Conservation (phyloP, 1,140 invertebrate genomes). For the Cydia splendana region DNA sequence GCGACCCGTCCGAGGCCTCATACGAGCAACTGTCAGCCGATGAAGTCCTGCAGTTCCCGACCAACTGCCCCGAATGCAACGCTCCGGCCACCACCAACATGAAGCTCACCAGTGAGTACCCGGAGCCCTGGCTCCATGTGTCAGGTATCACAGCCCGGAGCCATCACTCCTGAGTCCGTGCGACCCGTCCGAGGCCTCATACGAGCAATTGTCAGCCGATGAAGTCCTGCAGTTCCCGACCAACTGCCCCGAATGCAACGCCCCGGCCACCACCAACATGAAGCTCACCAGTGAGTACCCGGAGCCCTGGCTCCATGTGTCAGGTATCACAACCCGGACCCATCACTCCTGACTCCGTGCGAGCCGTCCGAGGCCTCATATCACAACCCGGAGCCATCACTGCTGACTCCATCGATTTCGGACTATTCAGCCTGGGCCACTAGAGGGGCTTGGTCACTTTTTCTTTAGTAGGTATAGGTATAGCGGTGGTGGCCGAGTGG, state of each 20-base stretch:
- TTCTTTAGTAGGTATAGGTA: too few relatives aligned
- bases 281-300: constrained; percentile 88
- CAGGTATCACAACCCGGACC: too few relatives aligned
- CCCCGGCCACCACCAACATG: constrained; percentile 95
- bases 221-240: constrained; percentile 94
- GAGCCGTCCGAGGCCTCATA: too few relatives aligned
- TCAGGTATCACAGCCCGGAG: neutral
- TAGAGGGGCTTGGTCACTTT: too few relatives aligned
- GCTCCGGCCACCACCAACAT: constrained; percentile 94
- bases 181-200: constrained; percentile 67
- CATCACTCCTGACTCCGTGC: too few relatives aligned
- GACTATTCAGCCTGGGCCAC: too few relatives aligned
- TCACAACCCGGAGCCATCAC: too few relatives aligned
- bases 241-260: constrained; percentile 93
- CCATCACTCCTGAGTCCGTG: constrained; percentile 79
- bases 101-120: constrained; percentile 90
- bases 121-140: too few relatives aligned
- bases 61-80: constrained; percentile 94
- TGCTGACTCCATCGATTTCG: too few relatives aligned
- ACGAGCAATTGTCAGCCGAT: constrained; percentile 84
- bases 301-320: too few relatives aligned
- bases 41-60: constrained; percentile 92
- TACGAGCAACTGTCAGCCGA: constrained; percentile 86
- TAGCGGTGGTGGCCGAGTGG: too few relatives aligned
- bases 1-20: constrained; percentile 81